A percentile compares a stretch with the other conserved stretches of the same genome.
These are phyloP conservation scores for Cactoblastis cactorum DNA, from an alignment of 2,888 invertebrate genomes.

Conservation along the genomic window DNA sequence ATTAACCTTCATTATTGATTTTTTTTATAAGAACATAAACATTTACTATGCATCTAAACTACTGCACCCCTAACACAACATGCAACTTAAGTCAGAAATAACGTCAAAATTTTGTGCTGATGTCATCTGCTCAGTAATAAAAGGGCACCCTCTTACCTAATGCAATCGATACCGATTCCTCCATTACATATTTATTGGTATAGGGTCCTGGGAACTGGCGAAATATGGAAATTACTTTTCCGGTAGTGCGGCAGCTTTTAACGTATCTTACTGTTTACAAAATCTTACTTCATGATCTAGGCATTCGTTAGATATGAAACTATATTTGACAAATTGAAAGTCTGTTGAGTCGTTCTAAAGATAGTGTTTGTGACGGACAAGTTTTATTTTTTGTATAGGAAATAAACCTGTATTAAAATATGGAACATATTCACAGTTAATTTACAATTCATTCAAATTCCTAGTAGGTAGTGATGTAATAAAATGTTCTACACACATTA, in stretches of 20 bases:
- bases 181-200: conserved; percentile 67
- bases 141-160: conserved; percentile 46
- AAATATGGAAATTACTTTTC: conserved; percentile 47
- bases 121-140: conserved; percentile 51
- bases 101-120: conserved; percentile 33
- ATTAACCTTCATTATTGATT: too few relatives aligned
- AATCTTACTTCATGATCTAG: conserved; percentile 15
- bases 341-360: too few relatives aligned
- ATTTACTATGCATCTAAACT: background rate
- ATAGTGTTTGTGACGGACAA: too few relatives aligned
- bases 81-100: background rate
- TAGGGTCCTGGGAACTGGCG: conserved; percentile 41
- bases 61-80: background rate
- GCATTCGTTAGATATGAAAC: too few relatives aligned
- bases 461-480: conserved; percentile 7
- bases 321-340: too few relatives aligned
- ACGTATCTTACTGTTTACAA: conserved; percentile 23
- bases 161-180: conserved; percentile 56
- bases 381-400: too few relatives aligned
- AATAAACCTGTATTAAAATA: background rate
- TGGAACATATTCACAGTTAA: background rate
- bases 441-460: background rate
- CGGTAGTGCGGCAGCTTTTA: conserved; percentile 26
- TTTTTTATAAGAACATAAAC: background rate
- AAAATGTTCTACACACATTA: conserved; percentile 12